phyloP scores from a whole-genome alignment of 23 tunicate species.

The Diplosoma virens region DNA sequence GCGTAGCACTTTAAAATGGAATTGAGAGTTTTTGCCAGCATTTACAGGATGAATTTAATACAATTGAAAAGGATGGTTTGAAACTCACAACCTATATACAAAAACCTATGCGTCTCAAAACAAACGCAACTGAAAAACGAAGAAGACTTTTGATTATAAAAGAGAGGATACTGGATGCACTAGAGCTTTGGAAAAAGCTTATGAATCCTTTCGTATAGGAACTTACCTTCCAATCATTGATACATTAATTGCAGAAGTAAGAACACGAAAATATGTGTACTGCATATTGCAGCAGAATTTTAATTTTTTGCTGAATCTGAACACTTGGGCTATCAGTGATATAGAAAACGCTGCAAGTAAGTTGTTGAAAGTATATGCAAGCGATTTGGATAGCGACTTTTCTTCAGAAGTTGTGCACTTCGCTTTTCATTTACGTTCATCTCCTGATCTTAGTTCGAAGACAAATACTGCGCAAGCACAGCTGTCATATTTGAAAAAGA shows the following conservation, averaged over 20 bases:
- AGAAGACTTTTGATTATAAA: slow-evolving; percentile 19
- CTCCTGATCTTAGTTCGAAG: no score
- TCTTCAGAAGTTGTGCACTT: no score
- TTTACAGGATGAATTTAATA: slow-evolving; percentile 8
- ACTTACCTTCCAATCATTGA: slow-evolving; percentile 26
- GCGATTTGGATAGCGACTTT: no score
- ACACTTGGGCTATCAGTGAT: no score
- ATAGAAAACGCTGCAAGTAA: no score
- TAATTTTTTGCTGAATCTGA: no score
- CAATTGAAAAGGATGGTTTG: slow-evolving; percentile 1
- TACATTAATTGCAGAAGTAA: slow-evolving; percentile 13
- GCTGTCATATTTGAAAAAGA: no score
- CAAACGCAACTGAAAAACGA: slow-evolving; percentile 23
- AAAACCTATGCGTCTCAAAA: slow-evolving; percentile 17
- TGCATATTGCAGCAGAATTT: no score
- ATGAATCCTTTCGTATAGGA: slow-evolving; percentile 13
- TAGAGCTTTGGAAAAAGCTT: slow-evolving; percentile 10
- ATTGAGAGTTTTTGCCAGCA: slow-evolving; percentile 7
- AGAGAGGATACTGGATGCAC: slow-evolving; percentile 5
- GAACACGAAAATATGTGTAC: no score
- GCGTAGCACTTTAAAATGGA: slow-evolving; percentile 20
- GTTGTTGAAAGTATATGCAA: no score
- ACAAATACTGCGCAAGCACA: no score
- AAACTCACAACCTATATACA: slow-evolving; percentile 15
- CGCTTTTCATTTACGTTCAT: no score